phyloP scores from a whole-genome alignment of 2,888 invertebrate species.

The Callimorpha dominula region DNA sequence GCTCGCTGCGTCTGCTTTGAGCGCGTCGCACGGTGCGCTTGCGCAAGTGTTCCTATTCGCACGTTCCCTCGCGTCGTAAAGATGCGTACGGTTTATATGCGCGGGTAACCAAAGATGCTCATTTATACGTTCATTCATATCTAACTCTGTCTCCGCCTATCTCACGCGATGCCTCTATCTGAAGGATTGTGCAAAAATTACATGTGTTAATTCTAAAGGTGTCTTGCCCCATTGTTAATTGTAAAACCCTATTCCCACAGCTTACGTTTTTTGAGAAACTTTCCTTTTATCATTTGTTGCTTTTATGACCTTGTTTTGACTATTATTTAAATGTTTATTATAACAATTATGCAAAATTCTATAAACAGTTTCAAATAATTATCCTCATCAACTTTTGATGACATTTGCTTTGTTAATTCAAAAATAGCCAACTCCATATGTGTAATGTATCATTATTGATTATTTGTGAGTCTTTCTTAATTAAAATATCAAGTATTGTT shows the following conservation, averaged over 20 bases:
- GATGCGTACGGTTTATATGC: constrained; percentile 56
- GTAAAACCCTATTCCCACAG: constrained; percentile 61
- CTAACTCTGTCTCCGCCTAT: constrained; percentile 57
- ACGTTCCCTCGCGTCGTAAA: constrained; percentile 60
- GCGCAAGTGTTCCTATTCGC: constrained; percentile 81
- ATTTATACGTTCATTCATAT: constrained; percentile 51
- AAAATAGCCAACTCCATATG: too few relatives aligned
- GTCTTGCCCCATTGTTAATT: constrained; percentile 59
- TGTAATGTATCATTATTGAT: background rate
- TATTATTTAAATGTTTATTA: constrained; percentile 2
- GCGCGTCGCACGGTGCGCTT: constrained; percentile 59
- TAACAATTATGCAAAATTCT: constrained; percentile 1
- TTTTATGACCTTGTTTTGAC: constrained; percentile 20
- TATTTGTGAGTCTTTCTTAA: background rate
- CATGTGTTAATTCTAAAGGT: constrained; percentile 45
- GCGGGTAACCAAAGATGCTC: constrained; percentile 42
- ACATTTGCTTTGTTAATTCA: too few relatives aligned
- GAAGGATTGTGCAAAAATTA: constrained; percentile 74
- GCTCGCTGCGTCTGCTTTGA: constrained; percentile 39
- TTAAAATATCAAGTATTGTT: constrained; percentile 26
- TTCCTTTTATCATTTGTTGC: constrained; percentile 52
- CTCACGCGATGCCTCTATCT: constrained; percentile 55
- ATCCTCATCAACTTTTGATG: too few relatives aligned
- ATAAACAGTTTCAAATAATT: background rate
- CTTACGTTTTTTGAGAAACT: constrained; percentile 46